Base-by-base conservation (phyloP, 2,888 invertebrate species). In the Ethmia dodecea region DNA sequence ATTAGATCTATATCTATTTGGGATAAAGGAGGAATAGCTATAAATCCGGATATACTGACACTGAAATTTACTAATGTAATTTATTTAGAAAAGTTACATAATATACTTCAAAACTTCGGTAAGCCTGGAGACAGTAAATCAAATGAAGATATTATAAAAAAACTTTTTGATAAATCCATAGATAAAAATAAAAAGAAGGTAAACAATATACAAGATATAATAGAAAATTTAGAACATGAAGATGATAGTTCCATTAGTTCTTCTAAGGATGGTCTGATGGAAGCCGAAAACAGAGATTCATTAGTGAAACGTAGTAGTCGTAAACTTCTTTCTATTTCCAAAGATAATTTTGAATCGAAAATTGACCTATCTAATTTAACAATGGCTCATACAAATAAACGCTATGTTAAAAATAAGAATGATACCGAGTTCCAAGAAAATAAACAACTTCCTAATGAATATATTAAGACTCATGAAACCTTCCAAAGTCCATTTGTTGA, bases 201-300 rank as follows among this genome's bases (percentile, higher is more conserved):
- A 0, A 77, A 83, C 55, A 86, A 83, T 45, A 84, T 86, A 45
- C 66, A 60, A 28, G 84, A 86, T 43, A 73, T 86, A 35, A 81
- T 86, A 37, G 57, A 78, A 41, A 68, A 62, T 28, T 47, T 83
- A 35, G 69, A 80, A 46, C 52, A 43, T 26, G 60, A 67, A 5
- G 51, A 59, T 5, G 47, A 35, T 22, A 22, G 22, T 20, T 33
- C 44, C 13, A 39, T 57, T 35, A 47, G 45, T 37, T 37, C 46
- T 20, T 41, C 57, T 3, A 52, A 64, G 41, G 49, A 66, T 42
- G 62, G 54, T 43, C 55, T 78, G 26, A 50, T 49, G 31, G 75
- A 61, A 47, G 71, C 59, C 16, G 81, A 84, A 58, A 59, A 60
- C 27, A 56, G 37, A 31, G 1, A 10, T 15, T 18, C 6, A 15